These are phyloP conservation scores for Chloroceryle inda DNA, from an alignment of 2,797 vertebrate species.

Conservation along the genomic window DNA sequence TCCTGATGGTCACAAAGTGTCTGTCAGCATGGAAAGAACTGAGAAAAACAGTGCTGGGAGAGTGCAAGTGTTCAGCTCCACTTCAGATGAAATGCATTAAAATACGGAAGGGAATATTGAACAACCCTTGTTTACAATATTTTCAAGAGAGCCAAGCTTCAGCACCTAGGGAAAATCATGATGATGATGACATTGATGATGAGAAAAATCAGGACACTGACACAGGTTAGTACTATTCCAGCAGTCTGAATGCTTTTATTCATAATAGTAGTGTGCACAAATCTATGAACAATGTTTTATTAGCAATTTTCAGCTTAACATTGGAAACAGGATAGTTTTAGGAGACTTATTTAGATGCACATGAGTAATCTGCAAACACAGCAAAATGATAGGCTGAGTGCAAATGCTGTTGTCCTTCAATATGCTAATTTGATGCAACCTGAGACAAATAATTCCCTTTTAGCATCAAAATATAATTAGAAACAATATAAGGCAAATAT, in stretches of 20 bases:
- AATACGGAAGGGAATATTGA: conserved; percentile 75
- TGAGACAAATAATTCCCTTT: neutral
- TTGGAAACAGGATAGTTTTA: neutral
- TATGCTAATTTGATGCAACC: neutral
- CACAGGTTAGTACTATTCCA: conserved; percentile 60
- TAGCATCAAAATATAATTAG: neutral
- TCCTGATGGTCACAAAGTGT: conserved; percentile 29
- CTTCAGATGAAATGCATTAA: conserved; percentile 58
- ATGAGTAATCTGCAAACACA: neutral
- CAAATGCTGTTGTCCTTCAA: neutral
- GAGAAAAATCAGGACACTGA: neutral
- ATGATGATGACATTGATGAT: neutral
- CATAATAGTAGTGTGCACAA: neutral
- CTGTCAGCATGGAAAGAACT: conserved; percentile 60
- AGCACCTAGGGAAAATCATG: neutral
- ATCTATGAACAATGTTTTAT: neutral
- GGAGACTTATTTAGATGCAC: neutral
- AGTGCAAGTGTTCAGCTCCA: conserved; percentile 70
- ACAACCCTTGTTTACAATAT: conserved; percentile 70
- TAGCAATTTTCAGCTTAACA: neutral
- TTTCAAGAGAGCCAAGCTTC: neutral
- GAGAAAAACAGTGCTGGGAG: conserved; percentile 63
- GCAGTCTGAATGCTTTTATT: neutral
- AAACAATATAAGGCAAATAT: neutral
- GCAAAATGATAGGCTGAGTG: neutral